A percentile compares a stretch with the other conserved stretches of the same genome.
These are phyloP conservation scores for Dasypus novemcinctus DNA, from an alignment of 2,113 vertebrate genomes.

Conservation along the genomic window DNA sequence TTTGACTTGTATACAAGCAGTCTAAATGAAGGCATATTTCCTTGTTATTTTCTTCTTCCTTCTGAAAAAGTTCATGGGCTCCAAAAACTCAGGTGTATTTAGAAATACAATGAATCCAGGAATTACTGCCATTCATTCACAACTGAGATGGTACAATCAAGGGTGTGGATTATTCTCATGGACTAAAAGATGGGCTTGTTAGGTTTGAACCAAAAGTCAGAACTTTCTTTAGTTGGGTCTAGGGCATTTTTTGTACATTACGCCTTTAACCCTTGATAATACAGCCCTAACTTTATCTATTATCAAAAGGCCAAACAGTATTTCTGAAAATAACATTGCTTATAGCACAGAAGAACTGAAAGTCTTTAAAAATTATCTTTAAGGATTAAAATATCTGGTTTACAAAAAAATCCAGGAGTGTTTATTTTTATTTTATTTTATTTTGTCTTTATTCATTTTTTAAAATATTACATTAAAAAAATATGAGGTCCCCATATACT, in stretches of 20 bases:
- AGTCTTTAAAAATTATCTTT: not conserved
- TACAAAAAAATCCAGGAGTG: not conserved
- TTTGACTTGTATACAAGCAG: not conserved
- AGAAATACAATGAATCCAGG: not conserved
- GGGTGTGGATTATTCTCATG: not conserved
- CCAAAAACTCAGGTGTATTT: not conserved
- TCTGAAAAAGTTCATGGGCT: not conserved
- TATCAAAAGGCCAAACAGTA: not conserved
- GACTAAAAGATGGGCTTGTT: not conserved
- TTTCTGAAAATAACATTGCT: slow-evolving; percentile 16
- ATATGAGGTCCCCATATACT: too few species aligned
- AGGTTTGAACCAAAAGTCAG: not conserved
- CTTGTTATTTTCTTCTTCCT: slow-evolving; percentile 12
- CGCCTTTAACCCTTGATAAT: not conserved
- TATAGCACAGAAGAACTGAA: not conserved
- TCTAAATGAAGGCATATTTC: not conserved
- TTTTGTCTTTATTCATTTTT: too few species aligned
- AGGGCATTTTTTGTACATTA: not conserved
- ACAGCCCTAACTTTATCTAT: not conserved
- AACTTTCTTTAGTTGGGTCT: not conserved
- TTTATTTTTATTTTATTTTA: not conserved
- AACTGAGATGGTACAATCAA: not conserved
- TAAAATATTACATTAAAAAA: too few species aligned
- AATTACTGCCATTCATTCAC: not conserved
- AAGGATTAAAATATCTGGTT: not conserved